These are phyloP conservation scores for Tetragonula carbonaria DNA, from an alignment of 2,888 invertebrate genomes.

Conservation along the genomic window DNA sequence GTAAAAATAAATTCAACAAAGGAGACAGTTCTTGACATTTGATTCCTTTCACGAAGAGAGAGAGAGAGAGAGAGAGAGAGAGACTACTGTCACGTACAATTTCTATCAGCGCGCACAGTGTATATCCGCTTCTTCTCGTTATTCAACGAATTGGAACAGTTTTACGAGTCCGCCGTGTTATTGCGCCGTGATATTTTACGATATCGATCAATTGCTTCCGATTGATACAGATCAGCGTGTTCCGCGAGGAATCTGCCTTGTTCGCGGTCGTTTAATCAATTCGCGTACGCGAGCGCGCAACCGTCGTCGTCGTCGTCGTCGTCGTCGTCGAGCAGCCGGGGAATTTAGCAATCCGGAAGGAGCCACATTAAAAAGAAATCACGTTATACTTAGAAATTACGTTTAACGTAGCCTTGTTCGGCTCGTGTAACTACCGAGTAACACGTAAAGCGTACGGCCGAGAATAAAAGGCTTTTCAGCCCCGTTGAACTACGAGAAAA, in stretches of 20 bases:
- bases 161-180: background rate
- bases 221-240: background rate
- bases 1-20: background rate
- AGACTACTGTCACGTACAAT: background rate
- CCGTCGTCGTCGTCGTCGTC: too few species aligned
- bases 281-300: background rate
- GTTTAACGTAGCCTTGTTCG: conserved; percentile 13
- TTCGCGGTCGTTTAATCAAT: background rate
- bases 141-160: background rate
- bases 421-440: conserved; percentile 25
- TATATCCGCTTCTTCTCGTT: background rate
- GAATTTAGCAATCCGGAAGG: conserved; percentile 21
- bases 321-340: background rate
- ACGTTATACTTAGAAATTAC: conserved; percentile 3
- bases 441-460: conserved; percentile 34
- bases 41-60: background rate
- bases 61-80: too few species aligned
- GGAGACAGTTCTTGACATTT: background rate
- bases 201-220: background rate
- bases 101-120: background rate
- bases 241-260: background rate
- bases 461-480: conserved; percentile 24
- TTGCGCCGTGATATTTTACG: background rate
- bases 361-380: conserved; percentile 32
- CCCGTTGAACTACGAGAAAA: background rate